Evolutionary conservation across 2,113 vertebrate species (phyloP).

Genomic region (Gymnocephalus cernua): DNA sequence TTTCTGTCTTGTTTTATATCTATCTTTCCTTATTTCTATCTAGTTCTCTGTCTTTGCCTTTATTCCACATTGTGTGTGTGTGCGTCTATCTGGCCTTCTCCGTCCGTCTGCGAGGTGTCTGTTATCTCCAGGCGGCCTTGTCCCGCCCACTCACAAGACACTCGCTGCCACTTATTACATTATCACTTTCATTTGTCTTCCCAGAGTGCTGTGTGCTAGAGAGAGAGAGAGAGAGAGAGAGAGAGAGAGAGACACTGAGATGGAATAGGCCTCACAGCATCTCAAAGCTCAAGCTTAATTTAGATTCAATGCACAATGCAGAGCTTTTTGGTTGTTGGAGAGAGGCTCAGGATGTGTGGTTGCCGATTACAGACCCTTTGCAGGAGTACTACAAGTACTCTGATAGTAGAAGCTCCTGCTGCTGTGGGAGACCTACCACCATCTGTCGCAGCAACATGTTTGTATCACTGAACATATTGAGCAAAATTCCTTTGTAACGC

Average conservation of each 20-base stretch:
- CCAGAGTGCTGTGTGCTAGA: constrained; percentile 12
- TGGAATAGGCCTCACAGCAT: not conserved
- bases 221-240: not conserved
- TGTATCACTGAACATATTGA: not conserved
- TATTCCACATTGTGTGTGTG: not conserved
- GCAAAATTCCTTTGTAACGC: not conserved
- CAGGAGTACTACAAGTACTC: not conserved
- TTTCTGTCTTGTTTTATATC: not conserved
- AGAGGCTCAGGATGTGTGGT: not conserved
- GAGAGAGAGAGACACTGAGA: not conserved
- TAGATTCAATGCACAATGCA: constrained; percentile 17
- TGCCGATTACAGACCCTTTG: not conserved
- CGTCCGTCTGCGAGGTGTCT: not conserved
- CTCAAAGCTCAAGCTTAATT: constrained; percentile 47
- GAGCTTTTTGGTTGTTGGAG: not conserved
- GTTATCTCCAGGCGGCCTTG: not conserved
- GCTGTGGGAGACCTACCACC: not conserved
- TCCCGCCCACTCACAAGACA: constrained; percentile 1
- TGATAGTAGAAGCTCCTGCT: not conserved
- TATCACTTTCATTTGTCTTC: constrained; percentile 55
- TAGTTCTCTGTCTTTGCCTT: not conserved
- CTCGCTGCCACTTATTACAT: constrained; percentile 16
- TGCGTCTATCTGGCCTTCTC: not conserved
- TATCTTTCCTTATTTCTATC: not conserved
- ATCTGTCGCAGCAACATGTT: constrained; percentile 27